Base-by-base conservation (phyloP, 2,113 vertebrate species). In the Saguinus imperator region DNA sequence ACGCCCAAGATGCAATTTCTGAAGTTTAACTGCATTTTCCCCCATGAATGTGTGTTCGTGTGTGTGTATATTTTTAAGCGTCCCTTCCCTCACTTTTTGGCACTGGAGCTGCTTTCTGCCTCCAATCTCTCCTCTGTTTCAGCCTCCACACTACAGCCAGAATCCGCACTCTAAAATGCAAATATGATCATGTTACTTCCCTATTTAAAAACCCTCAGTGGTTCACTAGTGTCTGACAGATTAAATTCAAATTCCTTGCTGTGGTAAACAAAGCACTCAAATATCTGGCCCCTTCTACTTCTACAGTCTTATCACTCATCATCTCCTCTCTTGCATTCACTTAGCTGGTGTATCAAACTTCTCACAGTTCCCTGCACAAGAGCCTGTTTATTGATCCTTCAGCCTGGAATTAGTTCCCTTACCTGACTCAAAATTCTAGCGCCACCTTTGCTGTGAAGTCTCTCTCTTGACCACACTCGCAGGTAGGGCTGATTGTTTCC, bases 111-210 rank as follows among this genome's bases (percentile, higher is more conserved):
- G 35, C 72, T 82, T 79, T 76, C 72, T 73, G 80, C 40, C n/a
- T 86, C 18, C 18, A 96, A 6, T 57, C 45, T 92, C 27, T 77
- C 32, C 35, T 75, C 50, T n/a, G 25, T 84, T 50, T 29, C 94
- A 88, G 85, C 57, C 32, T 80, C 14, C 35, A 58, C 48, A 43
- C 1, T 77, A 45, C 32, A 61, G 48, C 87, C 72, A 94, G 84
- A 92, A 84, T 70, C 29, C 72, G 55, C 55, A 25, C 55, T 82
- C 76, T 68, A 92, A 96, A 72, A 91, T 70, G 32, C 35, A 94
- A 50, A 80, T 79, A n/a, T 70, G 77, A 92, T 92, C 89, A 73
- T 75, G 90, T 96, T 79, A 85, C 84, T 73, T 94, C 48, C 61
- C 95, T 87, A 92, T n/a, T 93, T 86, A 94, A 85, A 93, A 85